Conservation (phyloP, 2,113 vertebrate species). For the Peucedramus taeniatus region DNA sequence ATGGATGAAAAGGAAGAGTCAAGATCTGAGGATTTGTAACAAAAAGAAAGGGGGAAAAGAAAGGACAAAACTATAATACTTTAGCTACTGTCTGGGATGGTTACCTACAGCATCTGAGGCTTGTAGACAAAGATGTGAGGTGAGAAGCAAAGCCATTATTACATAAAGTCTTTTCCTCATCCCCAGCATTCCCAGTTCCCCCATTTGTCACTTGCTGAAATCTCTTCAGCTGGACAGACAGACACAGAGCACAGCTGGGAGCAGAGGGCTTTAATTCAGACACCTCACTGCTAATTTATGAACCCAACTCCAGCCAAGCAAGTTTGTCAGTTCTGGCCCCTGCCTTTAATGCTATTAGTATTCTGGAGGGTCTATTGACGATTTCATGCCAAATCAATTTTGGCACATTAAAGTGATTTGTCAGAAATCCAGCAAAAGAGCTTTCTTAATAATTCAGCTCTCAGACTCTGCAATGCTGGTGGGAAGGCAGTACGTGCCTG, state of each 20-base stretch:
- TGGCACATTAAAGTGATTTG: constrained; percentile 55
- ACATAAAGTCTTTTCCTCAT: neutral
- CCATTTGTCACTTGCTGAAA: neutral
- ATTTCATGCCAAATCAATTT: constrained; percentile 59
- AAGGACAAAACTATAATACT: rapidly evolving
- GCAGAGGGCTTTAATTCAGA: neutral
- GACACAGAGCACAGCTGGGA: neutral
- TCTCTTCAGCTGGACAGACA: neutral
- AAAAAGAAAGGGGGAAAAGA: neutral
- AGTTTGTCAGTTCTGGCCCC: constrained; percentile 5
- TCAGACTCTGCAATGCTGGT: neutral
- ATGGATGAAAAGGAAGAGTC: neutral
- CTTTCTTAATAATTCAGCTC: constrained; percentile 47
- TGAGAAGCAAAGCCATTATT: neutral
- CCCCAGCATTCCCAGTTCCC: too few species aligned
- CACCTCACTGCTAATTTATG: neutral
- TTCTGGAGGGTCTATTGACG: constrained; percentile 18
- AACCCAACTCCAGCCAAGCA: neutral
- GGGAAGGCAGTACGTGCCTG: neutral
- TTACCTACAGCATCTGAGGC: neutral
- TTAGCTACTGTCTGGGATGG: neutral
- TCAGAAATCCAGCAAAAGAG: constrained; percentile 49
- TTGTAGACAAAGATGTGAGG: neutral
- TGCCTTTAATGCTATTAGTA: constrained; percentile 27
- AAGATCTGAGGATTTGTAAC: neutral